Conservation (phyloP, 2,888 invertebrate species). For the Heteromurus nitidus region DNA sequence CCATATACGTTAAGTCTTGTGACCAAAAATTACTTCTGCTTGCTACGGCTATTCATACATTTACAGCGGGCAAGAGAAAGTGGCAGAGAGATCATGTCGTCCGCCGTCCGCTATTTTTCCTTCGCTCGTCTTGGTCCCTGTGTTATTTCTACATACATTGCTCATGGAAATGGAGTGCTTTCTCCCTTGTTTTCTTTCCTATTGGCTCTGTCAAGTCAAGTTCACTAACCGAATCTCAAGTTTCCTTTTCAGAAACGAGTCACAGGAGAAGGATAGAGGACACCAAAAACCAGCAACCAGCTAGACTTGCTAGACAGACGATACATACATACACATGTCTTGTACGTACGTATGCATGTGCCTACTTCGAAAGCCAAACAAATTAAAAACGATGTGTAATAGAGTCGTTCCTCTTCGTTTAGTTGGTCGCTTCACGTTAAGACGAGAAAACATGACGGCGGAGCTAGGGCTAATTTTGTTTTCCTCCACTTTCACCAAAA, state of each 20-base stretch:
- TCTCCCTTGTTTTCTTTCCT: conserved; percentile 4
- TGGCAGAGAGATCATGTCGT: neutral
- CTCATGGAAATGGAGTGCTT: no score
- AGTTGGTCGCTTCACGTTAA: no score
- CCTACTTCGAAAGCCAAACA: neutral
- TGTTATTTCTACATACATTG: neutral
- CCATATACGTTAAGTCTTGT: conserved; percentile 4
- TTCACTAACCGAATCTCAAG: conserved; percentile 15
- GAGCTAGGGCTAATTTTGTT: neutral
- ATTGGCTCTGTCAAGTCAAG: no score
- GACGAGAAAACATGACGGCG: neutral
- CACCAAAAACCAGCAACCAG: no score
- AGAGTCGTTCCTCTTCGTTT: neutral
- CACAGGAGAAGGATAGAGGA: no score
- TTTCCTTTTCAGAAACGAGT: conserved; percentile 7
- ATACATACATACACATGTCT: neutral
- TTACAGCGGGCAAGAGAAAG: conserved; percentile 9
- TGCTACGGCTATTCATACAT: no score
- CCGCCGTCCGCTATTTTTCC: no score
- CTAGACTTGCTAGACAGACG: no score
- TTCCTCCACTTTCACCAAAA: neutral
- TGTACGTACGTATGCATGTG: neutral
- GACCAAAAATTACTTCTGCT: conserved; percentile 19
- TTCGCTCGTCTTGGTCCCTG: no score
- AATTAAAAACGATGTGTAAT: neutral